These are phyloP conservation scores for Eupithecia inturbata DNA, from an alignment of 2,888 invertebrate species.

Conservation along the genomic window DNA sequence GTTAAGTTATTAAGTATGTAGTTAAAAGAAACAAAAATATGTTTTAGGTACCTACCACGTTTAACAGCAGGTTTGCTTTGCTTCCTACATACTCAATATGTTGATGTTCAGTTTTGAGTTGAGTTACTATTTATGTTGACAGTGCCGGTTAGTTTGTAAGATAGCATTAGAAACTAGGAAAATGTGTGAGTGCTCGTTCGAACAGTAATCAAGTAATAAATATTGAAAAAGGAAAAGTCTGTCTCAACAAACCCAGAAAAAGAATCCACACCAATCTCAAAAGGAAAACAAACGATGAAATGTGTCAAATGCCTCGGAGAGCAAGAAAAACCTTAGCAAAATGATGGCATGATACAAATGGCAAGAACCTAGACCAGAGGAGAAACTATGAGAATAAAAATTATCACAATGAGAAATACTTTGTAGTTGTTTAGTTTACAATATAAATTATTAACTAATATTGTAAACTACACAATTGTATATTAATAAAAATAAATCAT, in stretches of 20 bases:
- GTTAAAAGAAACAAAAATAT: background rate
- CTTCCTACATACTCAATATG: too few species aligned
- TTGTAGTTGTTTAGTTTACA: background rate
- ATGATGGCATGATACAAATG: background rate
- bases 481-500: conserved; percentile 5
- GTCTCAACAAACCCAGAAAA: background rate
- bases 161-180: too few species aligned
- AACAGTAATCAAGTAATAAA: background rate
- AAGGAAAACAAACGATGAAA: background rate
- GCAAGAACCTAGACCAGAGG: background rate
- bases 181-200: background rate
- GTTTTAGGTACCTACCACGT: too few species aligned
- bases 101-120: too few species aligned
- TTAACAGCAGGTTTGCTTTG: too few species aligned
- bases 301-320: background rate
- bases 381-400: background rate
- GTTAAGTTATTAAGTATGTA: background rate
- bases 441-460: too few species aligned
- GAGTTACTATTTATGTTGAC: too few species aligned
- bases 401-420: background rate
- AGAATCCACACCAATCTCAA: too few species aligned
- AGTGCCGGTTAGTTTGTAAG: too few species aligned
- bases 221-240: background rate
- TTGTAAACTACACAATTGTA: too few species aligned
- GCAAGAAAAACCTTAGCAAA: background rate